Evolutionary conservation across 2,888 invertebrate genomes (phyloP), one percentile per base, ranked within the genome.

Genomic region (Callyntrura guangdongensis): DNA sequence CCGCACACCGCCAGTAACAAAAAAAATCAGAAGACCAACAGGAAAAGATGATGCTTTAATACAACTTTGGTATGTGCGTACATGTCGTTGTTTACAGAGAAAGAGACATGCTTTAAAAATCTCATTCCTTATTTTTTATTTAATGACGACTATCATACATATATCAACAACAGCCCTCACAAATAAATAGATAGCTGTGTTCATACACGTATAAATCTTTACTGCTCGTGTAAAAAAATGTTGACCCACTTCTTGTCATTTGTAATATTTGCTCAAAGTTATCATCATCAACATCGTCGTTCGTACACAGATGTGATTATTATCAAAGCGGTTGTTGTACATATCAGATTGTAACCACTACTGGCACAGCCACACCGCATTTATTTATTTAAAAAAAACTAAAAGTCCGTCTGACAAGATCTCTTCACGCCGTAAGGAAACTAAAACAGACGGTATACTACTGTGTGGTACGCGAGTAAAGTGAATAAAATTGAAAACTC

Each of bases 221-320:
- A 86, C 84, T 86, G 59, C 69, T 84, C 91, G 91, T 91, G 89
- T 90, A 89, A 69, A 36, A n/a, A 36, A 36, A 87, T 77, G 74
- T 49, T 90, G 91, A 90, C 91, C 91, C 61, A 91, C 91, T 90
- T 91, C 79, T 77, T 89, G 77, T 56, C 86, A 77, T 86, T 82
- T 82, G 61, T 90, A 47, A 36, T 90, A 90, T 90, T 90, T 90
- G 56, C 82, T 90, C 81, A 86, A 72, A 59, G 81, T 69, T 82
- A 85, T 89, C 89, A 74, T 77, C 49, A 53, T 84, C 64, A 22
- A 12, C 83, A 69, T 56, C 59, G 56, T 25, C n/a, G 9, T 87
- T 56, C n/a, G 2, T 64, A 25, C 36, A n/a, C 64, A 49, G 22
- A 20, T 27, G 14, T 67, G 79, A 67, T 61, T 27, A 87, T 83